A percentile compares a stretch with the other conserved stretches of the same genome.
These are phyloP conservation scores for Dynastes grantii DNA, from an alignment of 2,888 invertebrate genomes.

Conservation along the genomic window DNA sequence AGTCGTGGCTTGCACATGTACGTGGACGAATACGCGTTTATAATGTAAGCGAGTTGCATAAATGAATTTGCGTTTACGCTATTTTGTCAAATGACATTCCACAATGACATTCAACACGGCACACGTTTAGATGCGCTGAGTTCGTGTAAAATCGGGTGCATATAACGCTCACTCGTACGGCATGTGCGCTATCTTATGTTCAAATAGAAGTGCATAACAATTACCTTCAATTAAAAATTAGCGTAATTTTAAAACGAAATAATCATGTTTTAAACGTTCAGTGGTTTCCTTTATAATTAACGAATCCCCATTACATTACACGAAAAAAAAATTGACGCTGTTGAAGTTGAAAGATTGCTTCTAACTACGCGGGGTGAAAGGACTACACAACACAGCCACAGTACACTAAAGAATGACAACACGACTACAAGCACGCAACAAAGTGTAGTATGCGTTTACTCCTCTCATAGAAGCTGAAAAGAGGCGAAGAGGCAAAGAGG, in stretches of 20 bases:
- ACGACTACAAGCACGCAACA: conserved; percentile 24
- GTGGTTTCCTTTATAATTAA: background rate
- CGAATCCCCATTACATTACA: conserved; percentile 25
- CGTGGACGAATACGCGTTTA: too few relatives aligned
- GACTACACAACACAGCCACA: background rate
- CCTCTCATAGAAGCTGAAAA: conserved; percentile 4
- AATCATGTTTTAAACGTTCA: conserved; percentile 16
- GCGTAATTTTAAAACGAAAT: background rate
- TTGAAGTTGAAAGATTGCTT: conserved; percentile 32
- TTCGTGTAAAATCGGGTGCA: too few relatives aligned
- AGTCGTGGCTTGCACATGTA: too few relatives aligned
- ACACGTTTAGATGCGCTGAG: too few relatives aligned
- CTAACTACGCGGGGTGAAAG: conserved; percentile 6
- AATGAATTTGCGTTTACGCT: too few relatives aligned
- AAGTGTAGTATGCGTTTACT: conserved; percentile 37
- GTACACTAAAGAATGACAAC: conserved; percentile 39
- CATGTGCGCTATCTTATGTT: too few relatives aligned
- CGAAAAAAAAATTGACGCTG: background rate
- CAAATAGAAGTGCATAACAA: too few relatives aligned
- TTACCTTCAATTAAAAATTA: background rate
- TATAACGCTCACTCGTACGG: too few relatives aligned
- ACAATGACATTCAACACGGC: too few relatives aligned
- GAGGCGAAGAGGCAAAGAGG: background rate
- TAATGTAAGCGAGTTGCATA: too few relatives aligned
- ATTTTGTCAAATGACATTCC: too few relatives aligned